Evolutionary conservation across 2,113 vertebrate species (phyloP).

Genomic region (Mesocricetus auratus): DNA sequence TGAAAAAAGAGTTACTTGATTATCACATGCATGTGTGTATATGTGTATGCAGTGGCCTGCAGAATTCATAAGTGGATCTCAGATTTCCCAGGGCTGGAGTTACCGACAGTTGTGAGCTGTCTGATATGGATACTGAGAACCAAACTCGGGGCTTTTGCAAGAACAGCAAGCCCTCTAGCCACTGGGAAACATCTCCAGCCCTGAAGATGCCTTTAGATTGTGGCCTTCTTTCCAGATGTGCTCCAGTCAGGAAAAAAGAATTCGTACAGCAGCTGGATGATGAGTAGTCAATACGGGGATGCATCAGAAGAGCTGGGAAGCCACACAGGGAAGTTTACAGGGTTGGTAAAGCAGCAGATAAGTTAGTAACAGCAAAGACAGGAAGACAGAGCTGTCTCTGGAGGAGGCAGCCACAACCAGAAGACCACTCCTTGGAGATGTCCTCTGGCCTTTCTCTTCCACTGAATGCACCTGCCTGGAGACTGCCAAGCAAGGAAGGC

Average conservation of each 20-base stretch:
- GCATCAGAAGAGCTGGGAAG: neutral
- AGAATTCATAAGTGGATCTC: neutral
- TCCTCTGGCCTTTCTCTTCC: neutral
- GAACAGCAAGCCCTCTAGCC: neutral
- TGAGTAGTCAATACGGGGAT: neutral
- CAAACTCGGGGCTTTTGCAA: neutral
- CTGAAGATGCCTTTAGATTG: neutral
- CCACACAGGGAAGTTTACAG: too few species aligned
- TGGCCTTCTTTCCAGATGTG: neutral
- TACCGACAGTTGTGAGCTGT: neutral
- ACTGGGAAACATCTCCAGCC: neutral
- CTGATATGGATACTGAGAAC: neutral
- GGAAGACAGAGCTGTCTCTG: neutral
- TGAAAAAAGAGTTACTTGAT: neutral
- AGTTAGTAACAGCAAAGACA: neutral
- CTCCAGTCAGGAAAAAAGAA: neutral
- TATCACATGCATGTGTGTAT: too few species aligned
- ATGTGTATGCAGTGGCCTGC: rapidly evolving
- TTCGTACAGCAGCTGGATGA: neutral
- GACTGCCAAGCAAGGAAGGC: neutral
- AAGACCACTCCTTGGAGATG: neutral
- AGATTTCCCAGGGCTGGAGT: neutral
- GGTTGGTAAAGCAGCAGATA: neutral
- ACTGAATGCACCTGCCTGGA: neutral
- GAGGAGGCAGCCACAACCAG: neutral